Base-by-base conservation (phyloP, 2,888 invertebrate genomes). In the Melanchra persicariae region DNA sequence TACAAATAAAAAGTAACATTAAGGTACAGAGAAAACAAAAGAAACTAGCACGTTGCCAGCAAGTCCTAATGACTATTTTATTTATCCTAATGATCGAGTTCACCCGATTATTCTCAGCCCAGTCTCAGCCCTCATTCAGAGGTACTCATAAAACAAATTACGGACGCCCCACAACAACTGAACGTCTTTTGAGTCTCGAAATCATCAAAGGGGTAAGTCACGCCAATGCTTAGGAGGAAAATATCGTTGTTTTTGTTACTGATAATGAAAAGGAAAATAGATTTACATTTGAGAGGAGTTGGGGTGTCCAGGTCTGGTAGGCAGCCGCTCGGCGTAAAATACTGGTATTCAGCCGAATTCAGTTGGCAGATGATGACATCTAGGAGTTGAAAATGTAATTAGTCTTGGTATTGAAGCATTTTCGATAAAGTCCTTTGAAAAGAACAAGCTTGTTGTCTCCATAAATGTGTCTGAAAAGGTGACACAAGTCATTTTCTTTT, bases 101-200 rank as follows among this genome's bases (percentile, higher is more conserved):
- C n/a, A n/a, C n/a, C n/a, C n/a, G n/a, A n/a, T n/a, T n/a, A n/a
- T n/a, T 10, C 17, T 7, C 34, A n/a, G n/a, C 67, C 49, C 49
- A 52, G 61, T 61, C 49, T 22, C 60, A 51, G 34, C 22, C 66
- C 37, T 71, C 45, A 5, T 45, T 66, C 37, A 40, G 15, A 49
- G 51, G 8, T 47, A n/a, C 62, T 52, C 61, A 47, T 67, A 59
- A 74, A 62, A 74, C 67, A 74, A 74, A 74, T 74, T 49, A 58
- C 47, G 30, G 40, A 34, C 17, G n/a, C 30, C 47, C 61, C 74
- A 66, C 62, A 73, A 47, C 47, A 59, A 47, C 58, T 26, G 40
- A n/a, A 57, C 30, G 26, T 26, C 67, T 67, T 74, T 74, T 74
- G 67, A 74, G 62, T 67, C 34, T 52, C 12, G 19, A 62, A n/a